Conservation (phyloP, 2,888 invertebrate species). For the Troglohyphantes excavatus region DNA sequence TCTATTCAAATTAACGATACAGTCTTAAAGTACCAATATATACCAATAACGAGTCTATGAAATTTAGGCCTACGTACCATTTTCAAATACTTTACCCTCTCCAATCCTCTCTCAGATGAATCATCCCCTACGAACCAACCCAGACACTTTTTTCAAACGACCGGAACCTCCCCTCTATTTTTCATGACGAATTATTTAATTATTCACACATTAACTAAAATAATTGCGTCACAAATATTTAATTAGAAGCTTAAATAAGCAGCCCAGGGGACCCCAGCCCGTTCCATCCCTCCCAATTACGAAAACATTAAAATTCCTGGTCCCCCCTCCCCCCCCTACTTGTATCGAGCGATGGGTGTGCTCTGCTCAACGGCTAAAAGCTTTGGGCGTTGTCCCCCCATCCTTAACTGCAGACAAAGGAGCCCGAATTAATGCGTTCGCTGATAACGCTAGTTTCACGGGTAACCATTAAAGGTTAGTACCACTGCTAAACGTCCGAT, state of each 20-base stretch:
- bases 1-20: too few relatives aligned
- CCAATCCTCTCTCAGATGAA: too few relatives aligned
- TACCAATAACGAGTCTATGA: too few relatives aligned
- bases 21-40: too few relatives aligned
- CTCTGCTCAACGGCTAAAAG: slow-evolving; percentile 62
- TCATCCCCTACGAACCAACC: too few relatives aligned
- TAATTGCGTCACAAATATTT: slow-evolving; percentile 74
- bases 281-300: slow-evolving; percentile 74
- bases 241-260: slow-evolving; percentile 77
- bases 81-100: too few relatives aligned
- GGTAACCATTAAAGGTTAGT: slow-evolving; percentile 78
- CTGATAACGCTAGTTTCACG: slow-evolving; percentile 79
- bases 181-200: slow-evolving; percentile 53
- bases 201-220: slow-evolving; percentile 75
- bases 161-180: slow-evolving; percentile 48
- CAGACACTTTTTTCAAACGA: neutral
- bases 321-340: slow-evolving; percentile 51
- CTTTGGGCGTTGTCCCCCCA: slow-evolving; percentile 76
- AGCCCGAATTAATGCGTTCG: slow-evolving; percentile 76
- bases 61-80: too few relatives aligned
- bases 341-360: slow-evolving; percentile 72
- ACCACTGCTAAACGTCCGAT: slow-evolving; percentile 77
- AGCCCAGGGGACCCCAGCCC: slow-evolving; percentile 40
- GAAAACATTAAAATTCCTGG: slow-evolving; percentile 73
- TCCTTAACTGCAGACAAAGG: slow-evolving; percentile 73